Evolutionary conservation across 1,140 invertebrate species (phyloP).

Genomic region (Atta texana): DNA sequence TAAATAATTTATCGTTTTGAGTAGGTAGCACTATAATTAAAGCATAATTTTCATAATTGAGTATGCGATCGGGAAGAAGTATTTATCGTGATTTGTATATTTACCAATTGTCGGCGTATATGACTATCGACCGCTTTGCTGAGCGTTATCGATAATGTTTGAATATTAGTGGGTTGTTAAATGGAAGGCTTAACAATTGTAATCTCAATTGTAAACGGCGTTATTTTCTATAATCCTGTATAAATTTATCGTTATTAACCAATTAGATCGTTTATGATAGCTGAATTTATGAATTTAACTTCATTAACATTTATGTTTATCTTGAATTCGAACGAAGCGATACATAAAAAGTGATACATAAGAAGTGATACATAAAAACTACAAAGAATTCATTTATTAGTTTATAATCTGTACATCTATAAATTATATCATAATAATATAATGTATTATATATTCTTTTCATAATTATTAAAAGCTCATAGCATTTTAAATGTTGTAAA

Average conservation of each 20-base stretch:
- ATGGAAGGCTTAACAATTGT: neutral
- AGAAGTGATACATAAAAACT: too few species aligned
- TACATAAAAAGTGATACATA: too few species aligned
- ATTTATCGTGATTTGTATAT: constrained; percentile 41
- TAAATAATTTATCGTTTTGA: constrained; percentile 19
- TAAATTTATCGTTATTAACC: constrained; percentile 27
- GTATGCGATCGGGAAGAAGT: neutral
- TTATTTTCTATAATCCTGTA: constrained; percentile 17
- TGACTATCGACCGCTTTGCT: neutral
- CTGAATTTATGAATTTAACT: neutral
- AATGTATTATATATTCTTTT: too few species aligned
- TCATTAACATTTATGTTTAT: constrained; percentile 12
- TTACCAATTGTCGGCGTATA: constrained; percentile 12
- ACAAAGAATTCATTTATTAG: too few species aligned
- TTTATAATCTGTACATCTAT: too few species aligned
- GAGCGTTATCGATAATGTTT: constrained; percentile 1
- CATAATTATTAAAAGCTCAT: too few species aligned
- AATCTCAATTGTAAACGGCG: neutral
- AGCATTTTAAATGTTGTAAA: too few species aligned
- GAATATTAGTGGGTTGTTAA: constrained; percentile 26
- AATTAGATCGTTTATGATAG: constrained; percentile 34
- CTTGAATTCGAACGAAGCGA: neutral
- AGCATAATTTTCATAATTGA: constrained; percentile 37
- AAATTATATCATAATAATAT: too few species aligned
- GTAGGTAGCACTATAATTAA: constrained; percentile 22